Base-by-base conservation (phyloP, 2,888 invertebrate species). In the Trimorus sp. region DNA sequence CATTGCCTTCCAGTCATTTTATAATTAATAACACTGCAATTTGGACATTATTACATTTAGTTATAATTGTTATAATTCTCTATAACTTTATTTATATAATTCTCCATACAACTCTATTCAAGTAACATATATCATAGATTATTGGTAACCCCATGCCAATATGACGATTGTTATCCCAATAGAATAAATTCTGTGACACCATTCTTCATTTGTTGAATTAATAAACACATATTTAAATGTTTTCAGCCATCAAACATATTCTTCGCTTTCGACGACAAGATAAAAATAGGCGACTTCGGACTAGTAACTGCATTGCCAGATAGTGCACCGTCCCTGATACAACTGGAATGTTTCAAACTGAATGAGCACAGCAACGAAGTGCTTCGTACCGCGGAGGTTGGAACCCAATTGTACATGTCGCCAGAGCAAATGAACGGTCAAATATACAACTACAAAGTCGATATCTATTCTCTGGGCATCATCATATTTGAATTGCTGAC, bases 211-310 rank as follows among this genome's bases (percentile, higher is more conserved):
- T 1, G 26, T 4, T 26, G 26, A 26, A 26, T 26, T n/a, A n/a
- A n/a, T n/a, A n/a, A n/a, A n/a, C n/a, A n/a, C n/a, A 26, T 26
- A 26, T 26, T 26, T 26, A 26, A 1, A 26, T 4, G 26, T 56
- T 88, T 88, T 84, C 89, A 95, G 94, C 97, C 97, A 0, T 96
- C 97, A 82, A 98, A 98, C 90, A 97, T 98, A 87, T 97, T 99
- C 92, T 99, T 99, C 92, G 96, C 98, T 0, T 93, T 95, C 84
- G 97, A 98, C 91, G 97, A 97, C 0, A 94, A 94, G 88, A 95
- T 99, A 8, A 99, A 99, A 93, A 97, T 99, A 71, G 99, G 99
- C 0, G 99, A 99, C 93, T 99, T 99, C 92, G 99, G 99, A 0
- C 94, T 99, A n/a, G 99, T 98, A 11, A 98, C 99, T 5, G 95